Evolutionary conservation across 1,140 invertebrate species (phyloP), one percentile per base, ranked within the genome.

Genomic region (Oryzaephilus surinamensis): DNA sequence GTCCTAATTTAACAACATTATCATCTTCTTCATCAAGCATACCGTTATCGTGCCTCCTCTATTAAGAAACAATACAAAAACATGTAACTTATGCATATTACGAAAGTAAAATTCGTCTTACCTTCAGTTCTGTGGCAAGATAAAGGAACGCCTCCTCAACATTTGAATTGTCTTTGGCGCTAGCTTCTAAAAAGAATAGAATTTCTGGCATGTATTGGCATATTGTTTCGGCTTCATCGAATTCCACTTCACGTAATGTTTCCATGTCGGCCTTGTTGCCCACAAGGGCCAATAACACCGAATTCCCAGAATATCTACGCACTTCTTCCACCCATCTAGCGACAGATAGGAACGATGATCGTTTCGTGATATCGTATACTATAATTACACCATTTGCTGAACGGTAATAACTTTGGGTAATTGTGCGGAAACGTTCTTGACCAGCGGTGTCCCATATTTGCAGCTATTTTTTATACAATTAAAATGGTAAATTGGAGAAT

Each of bases 371-470:
- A 63, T 96, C 92, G 69, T 95, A 96, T 32, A 93, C 90, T 82
- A 90, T 75, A 42, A 95, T 83, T 28, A 91, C 86, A 42, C 88
- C 88, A 66, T 91, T 85, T 13, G 90, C 88, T 36, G 87, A 90
- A 62, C 91, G 76, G 65, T 93, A 94, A 62, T 94, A 94, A 67
- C 89, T 93, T 51, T 92, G 89, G 4, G 89, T 90, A 52, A 94
- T 83, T n/a, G 89, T 86, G 45, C 88, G 73, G 67, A 92, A 93
- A 52, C 88, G 71, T 63, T 95, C 90, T 60, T 94, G 89, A 1
- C 90, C 89, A 32, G 89, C 89, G 17, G 89, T 95, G 62, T 95
- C 89, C 89, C 86, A 96, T 54, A 91, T 89, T 74, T 91, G 86
- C 35, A 93, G 69, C 86, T 62, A 36, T 23, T 23, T 12, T 32